Conservation (phyloP, 2,888 invertebrate genomes). For the Odontocolon sp. region DNA sequence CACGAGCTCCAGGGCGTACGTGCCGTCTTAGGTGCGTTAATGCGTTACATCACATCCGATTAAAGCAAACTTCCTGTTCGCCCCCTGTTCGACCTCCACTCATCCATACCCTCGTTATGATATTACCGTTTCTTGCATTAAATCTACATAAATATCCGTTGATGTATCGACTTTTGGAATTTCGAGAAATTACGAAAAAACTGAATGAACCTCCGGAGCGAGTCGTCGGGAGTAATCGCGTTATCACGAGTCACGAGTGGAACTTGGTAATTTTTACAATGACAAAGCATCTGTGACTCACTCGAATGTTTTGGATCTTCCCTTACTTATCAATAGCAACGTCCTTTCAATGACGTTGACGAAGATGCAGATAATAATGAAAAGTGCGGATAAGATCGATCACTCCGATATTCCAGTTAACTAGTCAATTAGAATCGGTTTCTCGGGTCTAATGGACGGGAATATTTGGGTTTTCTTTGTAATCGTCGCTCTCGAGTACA, state of each 20-base stretch:
- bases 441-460: too few species aligned
- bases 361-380: background rate
- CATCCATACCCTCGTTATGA: background rate
- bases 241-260: too few species aligned
- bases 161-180: too few species aligned
- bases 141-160: too few species aligned
- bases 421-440: too few species aligned
- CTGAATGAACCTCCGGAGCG: too few species aligned
- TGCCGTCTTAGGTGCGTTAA: background rate
- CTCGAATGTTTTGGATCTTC: background rate
- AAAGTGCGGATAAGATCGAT: background rate
- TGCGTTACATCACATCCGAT: background rate
- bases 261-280: too few species aligned
- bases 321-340: background rate
- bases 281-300: background rate
- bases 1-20: constrained; percentile 5
- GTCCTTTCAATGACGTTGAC: background rate
- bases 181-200: too few species aligned
- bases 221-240: too few species aligned
- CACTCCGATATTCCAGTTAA: background rate
- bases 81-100: background rate
- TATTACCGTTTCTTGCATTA: too few species aligned
- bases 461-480: too few species aligned
- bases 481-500: constrained; percentile 30
- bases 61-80: constrained; percentile 9